A percentile compares a stretch with the other conserved stretches of the same genome.
phyloP scores from a whole-genome alignment of 1,140 invertebrate species.

The Pentalonia nigronervosa region DNA sequence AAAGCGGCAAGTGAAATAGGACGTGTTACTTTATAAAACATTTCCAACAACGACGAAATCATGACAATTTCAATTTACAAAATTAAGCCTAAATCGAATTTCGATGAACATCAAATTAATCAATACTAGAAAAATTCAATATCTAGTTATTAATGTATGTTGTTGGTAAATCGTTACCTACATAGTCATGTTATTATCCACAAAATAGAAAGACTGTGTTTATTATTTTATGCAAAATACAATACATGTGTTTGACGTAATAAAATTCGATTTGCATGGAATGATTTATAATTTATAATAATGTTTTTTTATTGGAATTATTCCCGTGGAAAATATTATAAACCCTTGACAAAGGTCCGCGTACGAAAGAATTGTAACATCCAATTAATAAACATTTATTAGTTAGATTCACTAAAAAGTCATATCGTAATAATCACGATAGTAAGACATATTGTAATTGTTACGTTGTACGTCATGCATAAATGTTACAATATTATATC shows the following conservation, averaged over 20 bases:
- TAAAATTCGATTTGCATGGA: too few species aligned
- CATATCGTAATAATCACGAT: neutral
- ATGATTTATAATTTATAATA: too few species aligned
- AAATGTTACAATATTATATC: neutral
- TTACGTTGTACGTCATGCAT: neutral
- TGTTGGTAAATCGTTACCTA: too few species aligned
- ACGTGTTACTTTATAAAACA: neutral
- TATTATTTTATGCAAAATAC: neutral
- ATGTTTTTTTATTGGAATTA: neutral
- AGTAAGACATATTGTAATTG: neutral
- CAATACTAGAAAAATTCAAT: neutral
- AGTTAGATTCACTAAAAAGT: neutral
- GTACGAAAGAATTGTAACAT: neutral
- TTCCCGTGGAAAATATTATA: neutral
- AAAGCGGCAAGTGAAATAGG: neutral
- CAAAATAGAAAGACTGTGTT: fast-evolving
- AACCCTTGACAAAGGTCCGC: fast-evolving
- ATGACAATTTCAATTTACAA: neutral
- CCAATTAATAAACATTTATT: neutral
- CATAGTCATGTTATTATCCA: too few species aligned
- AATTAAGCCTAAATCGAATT: neutral
- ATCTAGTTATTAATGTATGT: too few species aligned
- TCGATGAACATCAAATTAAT: neutral
- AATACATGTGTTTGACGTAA: too few species aligned
- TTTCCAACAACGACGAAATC: neutral